These are phyloP conservation scores for Stictonetta naevosa DNA, from an alignment of 2,113 vertebrate genomes.

Conservation along the genomic window DNA sequence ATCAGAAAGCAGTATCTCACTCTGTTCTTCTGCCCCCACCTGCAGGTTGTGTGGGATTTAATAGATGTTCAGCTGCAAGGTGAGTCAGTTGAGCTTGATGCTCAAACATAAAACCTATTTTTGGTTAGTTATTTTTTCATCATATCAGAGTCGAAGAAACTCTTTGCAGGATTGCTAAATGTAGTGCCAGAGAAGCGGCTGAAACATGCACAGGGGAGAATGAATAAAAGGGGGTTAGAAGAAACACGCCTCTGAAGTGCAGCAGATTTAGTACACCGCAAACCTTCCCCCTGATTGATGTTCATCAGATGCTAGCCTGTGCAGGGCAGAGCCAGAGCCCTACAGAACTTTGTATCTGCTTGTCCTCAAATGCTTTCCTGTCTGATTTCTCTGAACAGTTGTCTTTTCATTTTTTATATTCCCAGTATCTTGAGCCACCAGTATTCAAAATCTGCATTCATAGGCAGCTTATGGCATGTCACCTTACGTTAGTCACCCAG, in stretches of 20 bases:
- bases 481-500: accelerated
- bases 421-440: not conserved
- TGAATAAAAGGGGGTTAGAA: not conserved
- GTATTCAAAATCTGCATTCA: not conserved
- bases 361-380: not conserved
- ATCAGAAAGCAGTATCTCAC: not conserved
- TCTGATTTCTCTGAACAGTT: not conserved
- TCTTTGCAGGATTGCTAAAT: not conserved
- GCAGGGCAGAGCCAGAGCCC: not conserved
- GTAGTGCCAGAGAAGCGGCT: not conserved
- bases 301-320: not conserved
- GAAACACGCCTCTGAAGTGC: not conserved
- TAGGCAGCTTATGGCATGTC: not conserved
- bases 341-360: not conserved
- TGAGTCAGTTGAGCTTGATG: not conserved
- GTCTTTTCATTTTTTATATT: not conserved
- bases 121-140: not conserved
- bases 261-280: not conserved
- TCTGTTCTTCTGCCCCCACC: not conserved
- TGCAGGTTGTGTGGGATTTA: not conserved
- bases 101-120: not conserved
- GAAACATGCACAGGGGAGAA: accelerated
- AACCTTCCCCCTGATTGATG: accelerated
- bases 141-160: not conserved
- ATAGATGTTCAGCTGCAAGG: not conserved